Conservation (phyloP, 2,113 vertebrate species). For the Pseudorhombus dupliciocellatus region DNA sequence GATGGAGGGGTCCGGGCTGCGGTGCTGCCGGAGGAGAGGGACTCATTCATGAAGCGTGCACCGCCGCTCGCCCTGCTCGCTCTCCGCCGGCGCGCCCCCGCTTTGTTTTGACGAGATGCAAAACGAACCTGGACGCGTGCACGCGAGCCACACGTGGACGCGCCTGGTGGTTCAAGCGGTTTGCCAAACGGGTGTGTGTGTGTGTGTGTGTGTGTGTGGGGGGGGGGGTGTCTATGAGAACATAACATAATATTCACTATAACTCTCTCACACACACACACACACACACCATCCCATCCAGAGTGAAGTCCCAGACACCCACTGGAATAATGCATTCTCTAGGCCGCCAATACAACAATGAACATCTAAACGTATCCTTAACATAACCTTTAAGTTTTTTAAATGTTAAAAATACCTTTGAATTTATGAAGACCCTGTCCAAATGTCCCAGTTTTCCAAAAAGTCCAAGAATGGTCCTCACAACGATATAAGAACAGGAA, state of each 20-base stretch:
- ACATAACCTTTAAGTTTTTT: no score
- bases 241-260: not conserved
- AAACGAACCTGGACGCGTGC: conserved; percentile 55
- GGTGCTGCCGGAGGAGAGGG: conserved; percentile 39
- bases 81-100: conserved; percentile 65
- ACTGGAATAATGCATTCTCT: no score
- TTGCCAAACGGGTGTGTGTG: conserved; percentile 4
- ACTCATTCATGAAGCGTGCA: conserved; percentile 74
- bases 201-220: no score
- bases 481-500: not conserved
- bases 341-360: no score
- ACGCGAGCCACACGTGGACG: conserved; percentile 43
- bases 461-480: no score
- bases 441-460: no score
- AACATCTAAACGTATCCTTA: no score
- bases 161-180: conserved; percentile 34
- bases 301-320: not conserved
- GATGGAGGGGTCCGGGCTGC: conserved; percentile 48
- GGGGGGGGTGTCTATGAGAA: not conserved
- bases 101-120: conserved; percentile 80
- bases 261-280: not conserved
- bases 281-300: not conserved
- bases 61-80: conserved; percentile 7
- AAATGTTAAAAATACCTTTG: no score
- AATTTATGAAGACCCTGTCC: no score